Base-by-base conservation (phyloP, 2,797 vertebrate species). In the Micropoecilia bifurca region DNA sequence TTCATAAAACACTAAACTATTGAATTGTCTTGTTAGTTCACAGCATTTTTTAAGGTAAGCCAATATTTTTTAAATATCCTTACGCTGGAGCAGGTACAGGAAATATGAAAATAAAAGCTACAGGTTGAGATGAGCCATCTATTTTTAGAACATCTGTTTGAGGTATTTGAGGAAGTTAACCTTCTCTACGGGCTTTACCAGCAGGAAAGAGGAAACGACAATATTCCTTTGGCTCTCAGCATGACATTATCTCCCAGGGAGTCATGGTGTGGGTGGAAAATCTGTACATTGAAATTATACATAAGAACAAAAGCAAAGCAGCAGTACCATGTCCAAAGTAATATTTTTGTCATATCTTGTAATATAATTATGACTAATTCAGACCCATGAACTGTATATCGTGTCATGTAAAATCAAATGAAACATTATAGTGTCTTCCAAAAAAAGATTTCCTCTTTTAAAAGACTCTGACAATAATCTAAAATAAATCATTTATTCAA, bases 221-320 rank as follows among this genome's bases (percentile, higher is more conserved):
- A 78, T 83, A 80, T 85, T 83, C 61, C 80, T 50, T 87, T 81
- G 79, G 47, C 73, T 80, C 82, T 73, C 83, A 81, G 79, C 80
- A 79, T 57, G 83, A 81, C 53, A 75, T 83, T 80, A 80, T 81
- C 79, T 90, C 82, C 80, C 82, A 73, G 14, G 57, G 72, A 85
- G 72, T 39, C 8, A 59, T 59, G 22, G 6, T 22, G 22, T 43
- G 74, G 80, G 80, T 79, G 80, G 55, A 63, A 83, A 87, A 36
- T 77, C 36, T 77, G 48, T 63, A 57, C 79, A 57, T 12, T 76
- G 48, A 83, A 80, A 79, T 82, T n/a, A 80, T 28, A 55, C 57
- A 68, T 28, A 46, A 73, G 7, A 33, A 86, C 76, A 76, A 80
- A 86, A 81, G 74, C 43, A 73, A 87, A 85, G 68, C 55, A 76